Conservation (phyloP, 2,113 vertebrate species). For the Casuarius casuarius region DNA sequence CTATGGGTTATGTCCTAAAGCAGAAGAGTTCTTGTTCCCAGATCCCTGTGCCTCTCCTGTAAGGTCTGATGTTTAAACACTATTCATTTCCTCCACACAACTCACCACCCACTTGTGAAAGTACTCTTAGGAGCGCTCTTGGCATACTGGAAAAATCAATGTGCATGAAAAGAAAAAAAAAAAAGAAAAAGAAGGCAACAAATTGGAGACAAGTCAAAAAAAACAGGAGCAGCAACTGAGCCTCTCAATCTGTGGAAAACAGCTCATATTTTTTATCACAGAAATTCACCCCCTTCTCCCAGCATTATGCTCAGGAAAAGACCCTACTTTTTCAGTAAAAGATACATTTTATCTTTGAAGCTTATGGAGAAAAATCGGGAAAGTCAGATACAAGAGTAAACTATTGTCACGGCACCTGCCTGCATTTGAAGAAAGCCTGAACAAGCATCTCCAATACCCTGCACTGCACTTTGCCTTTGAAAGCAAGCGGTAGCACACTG, state of each 20-base stretch:
- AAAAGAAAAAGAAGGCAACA: not conserved
- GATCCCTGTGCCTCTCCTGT: not conserved
- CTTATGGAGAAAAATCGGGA: not conserved
- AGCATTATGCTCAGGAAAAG: not conserved
- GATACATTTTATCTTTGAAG: not conserved
- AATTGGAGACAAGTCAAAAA: not conserved
- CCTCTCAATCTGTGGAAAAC: not conserved
- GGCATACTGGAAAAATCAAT: not conserved
- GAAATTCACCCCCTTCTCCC: not conserved
- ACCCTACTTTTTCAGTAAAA: not conserved
- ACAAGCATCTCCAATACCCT: not conserved
- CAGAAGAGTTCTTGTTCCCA: not conserved
- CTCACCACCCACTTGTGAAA: not conserved
- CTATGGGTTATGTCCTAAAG: not conserved
- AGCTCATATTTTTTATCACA: not conserved
- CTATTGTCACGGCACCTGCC: not conserved
- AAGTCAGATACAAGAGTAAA: not conserved
- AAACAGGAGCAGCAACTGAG: not conserved
- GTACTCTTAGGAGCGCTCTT: not conserved
- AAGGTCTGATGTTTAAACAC: not conserved
- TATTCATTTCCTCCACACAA: not conserved
- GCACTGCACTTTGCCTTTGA: not conserved
- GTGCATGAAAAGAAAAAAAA: not conserved
- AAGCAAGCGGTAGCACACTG: not conserved
- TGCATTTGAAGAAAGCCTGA: conserved; percentile 19